phyloP scores from a whole-genome alignment of 37 sponge, comb jelly and placozoan species.

The Dysidea cf. avara region DNA sequence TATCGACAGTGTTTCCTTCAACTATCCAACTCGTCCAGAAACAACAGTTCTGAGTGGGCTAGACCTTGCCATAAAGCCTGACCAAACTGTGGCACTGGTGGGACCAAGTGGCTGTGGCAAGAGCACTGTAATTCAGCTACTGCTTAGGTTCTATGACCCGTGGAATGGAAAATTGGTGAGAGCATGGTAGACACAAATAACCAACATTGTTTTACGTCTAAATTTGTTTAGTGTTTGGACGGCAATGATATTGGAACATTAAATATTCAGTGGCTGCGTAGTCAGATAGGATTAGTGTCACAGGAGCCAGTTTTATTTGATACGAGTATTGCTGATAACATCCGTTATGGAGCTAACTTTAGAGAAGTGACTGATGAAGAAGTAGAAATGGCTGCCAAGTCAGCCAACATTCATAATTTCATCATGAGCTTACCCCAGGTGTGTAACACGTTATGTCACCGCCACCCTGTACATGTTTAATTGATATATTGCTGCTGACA shows the following conservation, averaged over 20 bases:
- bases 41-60: slow-evolving; percentile 47
- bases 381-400: slow-evolving; percentile 74
- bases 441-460: slow-evolving; percentile 8
- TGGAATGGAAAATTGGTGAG: slow-evolving; percentile 56
- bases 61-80: slow-evolving; percentile 56
- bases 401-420: slow-evolving; percentile 94
- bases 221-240: slow-evolving; percentile 1
- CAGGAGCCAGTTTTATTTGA: slow-evolving; percentile 92
- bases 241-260: slow-evolving; percentile 39
- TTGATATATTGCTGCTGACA: too few species aligned
- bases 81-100: slow-evolving; percentile 86
- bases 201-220: too few species aligned
- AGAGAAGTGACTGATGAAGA: slow-evolving; percentile 82
- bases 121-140: slow-evolving; percentile 84
- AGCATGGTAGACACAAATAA: too few species aligned
- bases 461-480: too few species aligned
- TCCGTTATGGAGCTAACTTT: slow-evolving; percentile 86
- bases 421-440: slow-evolving; percentile 78
- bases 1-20: too few species aligned
- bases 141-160: slow-evolving; percentile 85
- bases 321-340: slow-evolving; percentile 85
- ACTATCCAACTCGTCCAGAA: too few species aligned
- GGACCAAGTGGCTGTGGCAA: slow-evolving; percentile 97
- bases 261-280: slow-evolving; percentile 76
- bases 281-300: slow-evolving; percentile 83